Evolutionary conservation across 2,888 invertebrate genomes (phyloP), one percentile per base, ranked within the genome.

Genomic region (Agrilus mali): DNA sequence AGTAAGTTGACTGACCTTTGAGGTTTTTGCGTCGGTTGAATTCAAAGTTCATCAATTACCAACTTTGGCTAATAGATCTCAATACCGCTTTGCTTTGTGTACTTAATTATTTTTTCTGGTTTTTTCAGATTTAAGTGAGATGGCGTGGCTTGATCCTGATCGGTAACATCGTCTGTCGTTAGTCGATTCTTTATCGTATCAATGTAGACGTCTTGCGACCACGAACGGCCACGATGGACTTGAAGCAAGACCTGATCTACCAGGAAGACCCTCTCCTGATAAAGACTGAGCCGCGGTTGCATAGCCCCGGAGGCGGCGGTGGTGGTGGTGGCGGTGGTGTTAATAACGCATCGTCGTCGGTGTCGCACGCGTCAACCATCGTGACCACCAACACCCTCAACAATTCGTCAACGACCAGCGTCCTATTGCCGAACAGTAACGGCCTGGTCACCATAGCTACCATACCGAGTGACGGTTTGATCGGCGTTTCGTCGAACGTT

Each of bases 221-320:
- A 17, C 27, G 31, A 20, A 36, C 40, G 36, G 22, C 27, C 36
- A 45, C 38, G 37, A 77, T 77, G 77, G 77, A 77, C 66, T 64
- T 78, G 65, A 77, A 77, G 63, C 77, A 76, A 72, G 78, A 77
- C 61, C 71, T 78, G 70, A 72, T 76, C 67, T 77, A 65, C 70
- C 73, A 60, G 61, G 73, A 64, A 59, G 67, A 66, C 51, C 56
- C 62, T 51, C 57, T 65, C 54, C 51, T 58, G 41, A 72, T 71
- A 53, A 74, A 75, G 65, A 62, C 67, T 47, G 70, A 65, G 59
- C 69, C 64, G 47, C 64, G 62, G 44, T 53, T 60, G 45, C 59
- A 57, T 40, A 61, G 61, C 40, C 63, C 63, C 38, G 57, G 57
- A 51, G 50, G 55, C 40, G 50, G 57, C 20, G 50, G 42, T 35